phyloP scores from a whole-genome alignment of 2,888 invertebrate species.

The Mactromeris polynyma region DNA sequence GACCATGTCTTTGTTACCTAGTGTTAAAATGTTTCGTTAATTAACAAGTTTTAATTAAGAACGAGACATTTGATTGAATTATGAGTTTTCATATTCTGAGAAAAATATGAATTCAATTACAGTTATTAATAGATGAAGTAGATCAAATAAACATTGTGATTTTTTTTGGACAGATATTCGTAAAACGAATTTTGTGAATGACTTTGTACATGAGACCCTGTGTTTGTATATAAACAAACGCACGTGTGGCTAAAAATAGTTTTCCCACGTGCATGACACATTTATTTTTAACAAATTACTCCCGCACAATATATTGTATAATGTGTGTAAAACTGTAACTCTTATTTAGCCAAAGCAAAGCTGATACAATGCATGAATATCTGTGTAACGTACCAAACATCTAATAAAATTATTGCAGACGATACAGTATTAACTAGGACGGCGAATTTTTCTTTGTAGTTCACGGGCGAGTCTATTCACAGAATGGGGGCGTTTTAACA shows the following conservation, averaged over 20 bases:
- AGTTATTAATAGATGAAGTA: too few species aligned
- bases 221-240: constrained; percentile 55
- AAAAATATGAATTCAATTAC: too few species aligned
- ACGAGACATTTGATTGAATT: too few species aligned
- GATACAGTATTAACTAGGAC: constrained; percentile 13
- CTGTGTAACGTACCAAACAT: background rate
- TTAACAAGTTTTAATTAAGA: too few species aligned
- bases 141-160: too few species aligned
- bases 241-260: constrained; percentile 70
- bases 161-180: too few species aligned
- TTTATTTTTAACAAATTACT: background rate
- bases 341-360: background rate
- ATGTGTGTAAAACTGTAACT: background rate
- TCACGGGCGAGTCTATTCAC: constrained; percentile 47
- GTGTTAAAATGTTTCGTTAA: background rate
- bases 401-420: constrained; percentile 16
- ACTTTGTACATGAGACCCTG: background rate
- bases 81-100: too few species aligned
- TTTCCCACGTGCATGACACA: constrained; percentile 34
- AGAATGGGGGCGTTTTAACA: background rate
- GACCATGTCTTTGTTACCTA: too few species aligned
- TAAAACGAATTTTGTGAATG: background rate
- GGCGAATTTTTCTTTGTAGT: constrained; percentile 58
- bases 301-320: background rate
- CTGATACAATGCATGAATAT: background rate